Conservation (phyloP, 2,797 vertebrate species). For the Orientallactaga sibirica region DNA sequence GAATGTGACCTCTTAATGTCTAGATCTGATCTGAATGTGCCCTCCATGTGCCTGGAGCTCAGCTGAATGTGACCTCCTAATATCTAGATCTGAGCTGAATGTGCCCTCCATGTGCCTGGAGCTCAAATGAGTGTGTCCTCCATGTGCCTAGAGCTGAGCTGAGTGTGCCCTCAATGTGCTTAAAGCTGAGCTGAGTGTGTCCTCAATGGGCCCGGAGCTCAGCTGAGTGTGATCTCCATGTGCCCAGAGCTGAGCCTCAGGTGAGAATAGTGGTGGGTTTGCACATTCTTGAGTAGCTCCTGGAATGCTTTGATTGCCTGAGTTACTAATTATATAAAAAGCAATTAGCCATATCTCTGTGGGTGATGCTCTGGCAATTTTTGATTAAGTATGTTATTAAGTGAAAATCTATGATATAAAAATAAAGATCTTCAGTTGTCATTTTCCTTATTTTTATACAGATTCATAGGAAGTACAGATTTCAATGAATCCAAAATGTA, state of each 20-base stretch:
- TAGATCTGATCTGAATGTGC: too few species aligned
- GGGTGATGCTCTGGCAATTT: conserved; percentile 17
- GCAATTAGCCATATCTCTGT: background rate
- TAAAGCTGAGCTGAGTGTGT: too few species aligned
- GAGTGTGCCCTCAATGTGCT: too few species aligned
- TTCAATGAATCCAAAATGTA: background rate
- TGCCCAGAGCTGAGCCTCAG: background rate
- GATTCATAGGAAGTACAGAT: background rate
- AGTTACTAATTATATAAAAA: conserved; percentile 19
- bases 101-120: too few species aligned
- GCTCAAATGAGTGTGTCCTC: too few species aligned
- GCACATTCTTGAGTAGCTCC: background rate
- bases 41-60: too few species aligned
- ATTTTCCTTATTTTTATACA: background rate
- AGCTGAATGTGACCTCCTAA: too few species aligned
- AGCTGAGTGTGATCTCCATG: too few species aligned
- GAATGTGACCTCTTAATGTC: too few species aligned
- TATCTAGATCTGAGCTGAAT: too few species aligned
- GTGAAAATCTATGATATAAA: background rate
- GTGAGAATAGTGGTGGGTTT: background rate
- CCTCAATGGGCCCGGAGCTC: too few species aligned
- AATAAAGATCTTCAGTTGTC: background rate
- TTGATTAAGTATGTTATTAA: background rate
- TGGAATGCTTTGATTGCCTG: background rate
- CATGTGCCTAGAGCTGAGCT: too few species aligned